Evolutionary conservation across 1,140 invertebrate genomes (phyloP).

Genomic region (Acromyrmex heyeri): DNA sequence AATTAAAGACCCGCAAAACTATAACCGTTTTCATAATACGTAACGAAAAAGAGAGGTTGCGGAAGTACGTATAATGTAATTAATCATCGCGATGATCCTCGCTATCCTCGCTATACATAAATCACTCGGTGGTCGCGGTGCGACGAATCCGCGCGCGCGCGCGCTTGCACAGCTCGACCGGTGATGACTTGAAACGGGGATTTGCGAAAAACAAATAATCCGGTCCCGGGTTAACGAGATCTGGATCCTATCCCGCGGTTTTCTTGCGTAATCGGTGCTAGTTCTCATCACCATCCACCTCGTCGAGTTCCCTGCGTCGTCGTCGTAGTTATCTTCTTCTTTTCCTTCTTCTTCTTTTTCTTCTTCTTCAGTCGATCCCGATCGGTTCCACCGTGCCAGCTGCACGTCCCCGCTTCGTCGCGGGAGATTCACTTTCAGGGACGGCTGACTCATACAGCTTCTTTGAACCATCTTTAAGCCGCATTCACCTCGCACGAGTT

Average conservation of each 20-base stretch:
- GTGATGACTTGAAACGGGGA: slow-evolving; percentile 67
- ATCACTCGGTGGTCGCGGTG: slow-evolving; percentile 34
- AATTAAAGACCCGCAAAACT: not conserved
- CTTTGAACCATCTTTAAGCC: slow-evolving; percentile 50
- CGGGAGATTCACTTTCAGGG: slow-evolving; percentile 68
- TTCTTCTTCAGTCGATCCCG: slow-evolving; percentile 28
- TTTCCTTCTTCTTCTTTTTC: slow-evolving; percentile 56
- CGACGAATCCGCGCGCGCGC: slow-evolving; percentile 40
- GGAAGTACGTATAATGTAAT: slow-evolving; percentile 46
- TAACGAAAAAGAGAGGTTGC: slow-evolving; percentile 27
- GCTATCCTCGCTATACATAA: slow-evolving; percentile 44
- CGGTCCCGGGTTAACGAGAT: slow-evolving; percentile 78
- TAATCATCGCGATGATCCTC: slow-evolving; percentile 55
- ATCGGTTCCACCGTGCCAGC: slow-evolving; percentile 59
- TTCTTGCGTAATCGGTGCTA: slow-evolving; percentile 78
- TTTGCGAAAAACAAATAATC: slow-evolving; percentile 76
- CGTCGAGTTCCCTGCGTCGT: slow-evolving; percentile 13
- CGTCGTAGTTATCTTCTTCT: not conserved
- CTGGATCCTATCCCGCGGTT: slow-evolving; percentile 76
- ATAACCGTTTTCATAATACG: slow-evolving; percentile 15
- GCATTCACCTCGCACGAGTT: slow-evolving; percentile 63
- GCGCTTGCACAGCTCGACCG: not conserved
- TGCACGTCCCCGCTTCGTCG: slow-evolving; percentile 46
- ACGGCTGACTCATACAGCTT: slow-evolving; percentile 36
- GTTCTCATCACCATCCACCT: slow-evolving; percentile 67